These are phyloP conservation scores for Syngnathus acus DNA, from an alignment of 2,797 vertebrate species.

Conservation along the genomic window DNA sequence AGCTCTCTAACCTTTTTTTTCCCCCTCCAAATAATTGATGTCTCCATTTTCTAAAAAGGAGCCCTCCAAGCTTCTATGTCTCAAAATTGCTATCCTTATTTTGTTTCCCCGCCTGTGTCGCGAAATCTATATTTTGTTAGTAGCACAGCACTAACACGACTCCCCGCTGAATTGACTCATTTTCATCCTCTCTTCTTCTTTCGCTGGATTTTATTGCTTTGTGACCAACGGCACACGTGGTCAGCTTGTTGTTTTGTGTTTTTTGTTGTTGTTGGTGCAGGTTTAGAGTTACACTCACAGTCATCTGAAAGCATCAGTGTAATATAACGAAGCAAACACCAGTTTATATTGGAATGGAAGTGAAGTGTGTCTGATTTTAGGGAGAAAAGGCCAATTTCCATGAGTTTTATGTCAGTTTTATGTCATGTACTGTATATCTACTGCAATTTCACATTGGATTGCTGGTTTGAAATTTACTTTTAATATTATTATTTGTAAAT, in stretches of 20 bases:
- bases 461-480: too few species aligned
- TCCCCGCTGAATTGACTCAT: not conserved
- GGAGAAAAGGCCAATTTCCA: not conserved
- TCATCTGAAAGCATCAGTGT: not conserved
- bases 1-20: not conserved
- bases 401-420: not conserved
- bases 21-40: not conserved
- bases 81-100: not conserved
- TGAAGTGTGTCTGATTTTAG: not conserved
- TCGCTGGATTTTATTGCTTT: not conserved
- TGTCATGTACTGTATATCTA: too few species aligned
- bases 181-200: not conserved
- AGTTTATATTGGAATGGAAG: not conserved
- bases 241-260: not conserved
- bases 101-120: not conserved
- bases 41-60: not conserved
- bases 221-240: not conserved
- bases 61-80: not conserved
- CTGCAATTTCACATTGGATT: too few species aligned
- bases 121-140: not conserved
- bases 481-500: too few species aligned
- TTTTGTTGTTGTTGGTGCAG: not conserved
- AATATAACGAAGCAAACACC: slow-evolving; percentile 1
- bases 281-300: not conserved
- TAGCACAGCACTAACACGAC: not conserved